These are phyloP conservation scores for Elgonia sp. DNA, from an alignment of 2,888 invertebrate genomes.

Conservation along the genomic window DNA sequence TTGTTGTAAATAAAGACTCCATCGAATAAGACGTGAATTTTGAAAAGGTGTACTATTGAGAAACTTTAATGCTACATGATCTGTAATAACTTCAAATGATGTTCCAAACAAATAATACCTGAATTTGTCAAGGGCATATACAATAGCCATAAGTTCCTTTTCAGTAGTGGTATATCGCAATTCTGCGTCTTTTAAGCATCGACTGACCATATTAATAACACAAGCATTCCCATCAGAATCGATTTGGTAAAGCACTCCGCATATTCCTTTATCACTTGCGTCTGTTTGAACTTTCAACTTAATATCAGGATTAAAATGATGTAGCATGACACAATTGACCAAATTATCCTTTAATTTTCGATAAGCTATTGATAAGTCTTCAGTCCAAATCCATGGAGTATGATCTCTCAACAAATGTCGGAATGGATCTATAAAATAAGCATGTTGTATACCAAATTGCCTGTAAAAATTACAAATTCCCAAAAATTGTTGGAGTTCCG, in stretches of 20 bases:
- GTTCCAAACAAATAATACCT: conserved; percentile 17
- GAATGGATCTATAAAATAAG: conserved; percentile 38
- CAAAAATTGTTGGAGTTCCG: conserved; percentile 79
- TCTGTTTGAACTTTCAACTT: conserved; percentile 65
- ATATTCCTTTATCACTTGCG: conserved; percentile 59
- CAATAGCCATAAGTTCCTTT: conserved; percentile 37
- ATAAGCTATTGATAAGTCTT: conserved; percentile 35
- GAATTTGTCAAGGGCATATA: conserved; percentile 29
- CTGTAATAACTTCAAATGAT: conserved; percentile 21
- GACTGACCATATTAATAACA: conserved; percentile 33
- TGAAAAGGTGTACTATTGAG: conserved; percentile 4
- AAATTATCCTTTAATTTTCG: conserved; percentile 65
- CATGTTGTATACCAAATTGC: conserved; percentile 40
- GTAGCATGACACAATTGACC: conserved; percentile 47
- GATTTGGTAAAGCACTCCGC: conserved; percentile 73
- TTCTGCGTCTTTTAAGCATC: conserved; percentile 31
- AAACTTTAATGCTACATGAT: conserved; percentile 29
- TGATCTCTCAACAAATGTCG: conserved; percentile 8
- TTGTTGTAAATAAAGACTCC: conserved; percentile 25
- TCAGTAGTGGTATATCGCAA: conserved; percentile 41
- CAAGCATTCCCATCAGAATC: conserved; percentile 5
- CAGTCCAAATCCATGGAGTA: conserved; percentile 15
- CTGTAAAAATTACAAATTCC: conserved; percentile 75
- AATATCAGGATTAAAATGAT: conserved; percentile 38
- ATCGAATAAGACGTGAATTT: conserved; percentile 31